Percentiles rank a stretch among this genome's conserved stretches.
Conservation (phyloP, 2,797 vertebrate species). For the Odontamblyopus rebecca region DNA sequence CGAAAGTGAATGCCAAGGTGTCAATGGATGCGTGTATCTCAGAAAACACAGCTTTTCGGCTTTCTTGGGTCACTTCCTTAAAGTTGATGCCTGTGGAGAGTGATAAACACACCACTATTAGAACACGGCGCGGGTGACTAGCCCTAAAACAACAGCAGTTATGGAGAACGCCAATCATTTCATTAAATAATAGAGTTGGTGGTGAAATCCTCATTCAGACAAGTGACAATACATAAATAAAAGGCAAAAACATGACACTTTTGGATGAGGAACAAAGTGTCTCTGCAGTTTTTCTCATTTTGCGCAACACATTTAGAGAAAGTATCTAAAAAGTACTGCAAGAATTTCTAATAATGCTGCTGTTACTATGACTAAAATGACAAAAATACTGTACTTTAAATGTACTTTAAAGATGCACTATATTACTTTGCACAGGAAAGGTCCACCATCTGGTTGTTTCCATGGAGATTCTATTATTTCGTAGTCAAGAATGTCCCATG, state of each 20-base stretch:
- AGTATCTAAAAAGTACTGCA: too few species aligned
- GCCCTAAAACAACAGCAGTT: neutral
- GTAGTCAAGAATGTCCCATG: too few species aligned
- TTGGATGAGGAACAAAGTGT: neutral
- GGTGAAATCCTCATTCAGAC: neutral
- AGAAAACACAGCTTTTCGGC: conserved; percentile 83
- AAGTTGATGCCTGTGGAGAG: conserved; percentile 86
- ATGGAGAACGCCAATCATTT: conserved; percentile 5
- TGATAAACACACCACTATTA: conserved; percentile 43
- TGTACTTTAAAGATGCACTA: too few species aligned
- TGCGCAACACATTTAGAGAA: neutral
- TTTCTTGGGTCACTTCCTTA: conserved; percentile 90
- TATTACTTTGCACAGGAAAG: too few species aligned
- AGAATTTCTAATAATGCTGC: neutral
- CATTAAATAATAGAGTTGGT: neutral
- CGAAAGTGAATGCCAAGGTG: conserved; percentile 95
- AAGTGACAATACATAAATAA: neutral
- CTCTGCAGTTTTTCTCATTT: neutral
- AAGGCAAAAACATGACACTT: neutral
- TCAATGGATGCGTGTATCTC: conserved; percentile 94
- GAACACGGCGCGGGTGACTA: neutral
- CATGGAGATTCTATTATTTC: too few species aligned
- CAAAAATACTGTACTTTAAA: too few species aligned
- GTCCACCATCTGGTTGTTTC: too few species aligned
- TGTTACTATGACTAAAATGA: too few species aligned